Percentiles rank a stretch among this genome's conserved stretches.
Conservation (phyloP, 2,888 invertebrate species). For the Epinotia nisella region DNA sequence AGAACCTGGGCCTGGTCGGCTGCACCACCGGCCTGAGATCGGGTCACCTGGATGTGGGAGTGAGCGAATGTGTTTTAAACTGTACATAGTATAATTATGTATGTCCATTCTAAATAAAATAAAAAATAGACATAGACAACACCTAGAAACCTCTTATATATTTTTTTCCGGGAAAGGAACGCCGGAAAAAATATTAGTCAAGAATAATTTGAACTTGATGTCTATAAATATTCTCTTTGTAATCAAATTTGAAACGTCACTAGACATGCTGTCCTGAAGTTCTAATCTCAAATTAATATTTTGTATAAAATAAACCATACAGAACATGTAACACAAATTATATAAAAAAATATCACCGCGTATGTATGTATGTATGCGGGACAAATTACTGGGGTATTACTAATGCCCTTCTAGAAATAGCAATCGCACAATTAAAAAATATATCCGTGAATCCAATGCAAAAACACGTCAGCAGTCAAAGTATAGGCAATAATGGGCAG, state of each 20-base stretch:
- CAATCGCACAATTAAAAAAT: conserved; percentile 26
- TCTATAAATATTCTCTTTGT: neutral
- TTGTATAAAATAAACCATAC: conserved; percentile 15
- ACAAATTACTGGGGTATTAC: conserved; percentile 14
- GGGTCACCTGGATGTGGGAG: too few relatives aligned
- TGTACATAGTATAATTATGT: too few relatives aligned
- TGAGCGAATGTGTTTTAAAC: too few relatives aligned
- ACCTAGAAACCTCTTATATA: conserved; percentile 1
- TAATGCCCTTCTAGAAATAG: conserved; percentile 34
- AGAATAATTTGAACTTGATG: neutral
- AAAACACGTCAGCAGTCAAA: conserved; percentile 16
- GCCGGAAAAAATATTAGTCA: neutral
- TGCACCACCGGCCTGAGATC: too few relatives aligned
- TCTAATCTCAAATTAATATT: conserved; percentile 21
- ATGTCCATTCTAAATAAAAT: too few relatives aligned
- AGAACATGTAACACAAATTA: conserved; percentile 1
- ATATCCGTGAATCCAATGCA: conserved; percentile 24
- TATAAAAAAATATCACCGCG: conserved; percentile 18
- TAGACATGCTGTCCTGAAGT: conserved; percentile 20
- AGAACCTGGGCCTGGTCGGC: too few relatives aligned
- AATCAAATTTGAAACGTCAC: conserved; percentile 15
- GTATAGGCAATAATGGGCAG: conserved; percentile 9
- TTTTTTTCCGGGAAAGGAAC: neutral
- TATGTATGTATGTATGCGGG: conserved; percentile 26
- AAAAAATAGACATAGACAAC: neutral